Evolutionary conservation across 2,888 invertebrate species (phyloP), one percentile per base, ranked within the genome.

Genomic region (Priapulus caudatus): DNA sequence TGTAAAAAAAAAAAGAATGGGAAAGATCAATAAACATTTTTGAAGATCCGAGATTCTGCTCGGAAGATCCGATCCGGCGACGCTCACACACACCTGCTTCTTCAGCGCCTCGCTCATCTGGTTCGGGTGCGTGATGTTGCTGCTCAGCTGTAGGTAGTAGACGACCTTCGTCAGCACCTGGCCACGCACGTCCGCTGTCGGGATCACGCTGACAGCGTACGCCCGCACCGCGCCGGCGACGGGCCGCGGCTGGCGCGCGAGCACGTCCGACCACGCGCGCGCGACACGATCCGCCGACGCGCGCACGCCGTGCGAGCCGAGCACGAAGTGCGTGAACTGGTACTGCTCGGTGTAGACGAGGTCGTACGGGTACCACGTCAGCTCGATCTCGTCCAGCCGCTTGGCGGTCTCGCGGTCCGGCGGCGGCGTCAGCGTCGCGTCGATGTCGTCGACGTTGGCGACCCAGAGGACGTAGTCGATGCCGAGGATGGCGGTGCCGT

Each of bases 321-420:
- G 33, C 10, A 33, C n/a, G 33, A 10, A 33, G n/a, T 33, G 33
- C 33, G 10, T n/a, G 33, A 33, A 10, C 10, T n/a, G 33, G 33
- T 33, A 33, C 33, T 33, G 10, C n/a, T 33, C 33, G 10, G 33
- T 10, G n/a, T 33, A 33, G 33, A 33, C n/a, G 10, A 10, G 33
- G n/a, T 33, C 33, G 33, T 33, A 33, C 33, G 33, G 33, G n/a
- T 33, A 33, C 33, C 33, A 33, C 33, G 10, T 33, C 33, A 33
- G n/a, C 10, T n/a, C 33, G 33, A 33, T 33, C 10, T 33, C 33
- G 10, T 33, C 10, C 33, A 33, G 33, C 33, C n/a, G 10, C n/a
- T 33, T n/a, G 10, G 33, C 33, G 10, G 33, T 33, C 10, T 33
- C 33, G 10, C n/a, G 10, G 33, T 33, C n/a, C n/a, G 33, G n/a